Conservation (phyloP, 2,888 invertebrate genomes). For the Harmothoe impar region DNA sequence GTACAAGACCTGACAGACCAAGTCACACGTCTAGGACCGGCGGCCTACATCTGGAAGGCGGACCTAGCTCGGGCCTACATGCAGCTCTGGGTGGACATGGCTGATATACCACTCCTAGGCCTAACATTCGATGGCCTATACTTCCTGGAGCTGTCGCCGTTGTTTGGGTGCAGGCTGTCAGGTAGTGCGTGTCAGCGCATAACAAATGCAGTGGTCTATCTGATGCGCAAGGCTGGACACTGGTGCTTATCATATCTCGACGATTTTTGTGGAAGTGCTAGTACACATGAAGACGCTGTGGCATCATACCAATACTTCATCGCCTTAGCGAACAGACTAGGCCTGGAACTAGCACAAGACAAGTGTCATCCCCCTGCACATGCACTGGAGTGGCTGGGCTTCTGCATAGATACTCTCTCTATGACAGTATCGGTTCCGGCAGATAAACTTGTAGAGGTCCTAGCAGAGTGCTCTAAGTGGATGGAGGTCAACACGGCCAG, state of each 20-base stretch:
- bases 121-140: not conserved
- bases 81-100: not conserved
- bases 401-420: too few relatives aligned
- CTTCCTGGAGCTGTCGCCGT: not conserved
- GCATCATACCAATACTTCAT: too few relatives aligned
- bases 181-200: not conserved
- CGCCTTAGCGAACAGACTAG: too few relatives aligned
- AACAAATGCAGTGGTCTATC: not conserved
- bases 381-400: too few relatives aligned
- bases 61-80: not conserved
- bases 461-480: too few relatives aligned
- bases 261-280: not conserved
- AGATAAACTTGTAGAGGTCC: too few relatives aligned
- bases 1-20: not conserved
- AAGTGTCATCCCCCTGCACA: too few relatives aligned
- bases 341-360: too few relatives aligned
- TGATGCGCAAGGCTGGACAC: not conserved
- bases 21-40: not conserved
- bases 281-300: too few relatives aligned
- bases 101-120: not conserved
- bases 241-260: not conserved
- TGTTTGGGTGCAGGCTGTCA: not conserved
- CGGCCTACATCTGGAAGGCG: not conserved
- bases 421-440: too few relatives aligned
- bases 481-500: too few relatives aligned